Percentiles rank a stretch among this genome's conserved stretches.
phyloP scores from a whole-genome alignment of 2,797 vertebrate species.

The Schizothorax lantsangensis region DNA sequence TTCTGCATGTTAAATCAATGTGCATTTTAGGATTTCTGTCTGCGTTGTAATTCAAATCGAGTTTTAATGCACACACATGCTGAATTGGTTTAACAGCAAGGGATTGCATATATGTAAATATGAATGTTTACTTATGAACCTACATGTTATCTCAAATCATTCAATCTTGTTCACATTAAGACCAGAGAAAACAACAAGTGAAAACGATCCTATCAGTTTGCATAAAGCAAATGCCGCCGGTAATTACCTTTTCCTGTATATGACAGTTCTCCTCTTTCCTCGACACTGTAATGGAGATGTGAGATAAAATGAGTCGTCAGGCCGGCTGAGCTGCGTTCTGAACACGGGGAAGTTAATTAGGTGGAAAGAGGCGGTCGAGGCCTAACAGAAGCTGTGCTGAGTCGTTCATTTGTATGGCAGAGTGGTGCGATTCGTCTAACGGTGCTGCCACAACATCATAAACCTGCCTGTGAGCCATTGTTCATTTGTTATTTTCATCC shows the following conservation, averaged over 20 bases:
- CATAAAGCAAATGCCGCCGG: conserved; percentile 60
- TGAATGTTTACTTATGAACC: neutral
- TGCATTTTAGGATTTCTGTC: neutral
- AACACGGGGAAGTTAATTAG: conserved; percentile 80
- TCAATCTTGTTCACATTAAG: neutral
- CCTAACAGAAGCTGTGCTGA: conserved; percentile 72
- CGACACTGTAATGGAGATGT: conserved; percentile 70
- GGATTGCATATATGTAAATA: too few species aligned
- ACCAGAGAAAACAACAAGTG: neutral
- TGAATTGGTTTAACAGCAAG: neutral
- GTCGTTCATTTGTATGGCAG: conserved; percentile 83
- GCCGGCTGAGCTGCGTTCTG: conserved; percentile 72
- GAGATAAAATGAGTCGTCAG: conserved; percentile 75
- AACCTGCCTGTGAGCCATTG: neutral
- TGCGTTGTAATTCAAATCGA: too few species aligned
- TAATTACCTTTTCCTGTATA: conserved; percentile 50
- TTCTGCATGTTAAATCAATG: neutral
- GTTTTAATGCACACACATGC: neutral
- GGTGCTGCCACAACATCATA: conserved; percentile 63
- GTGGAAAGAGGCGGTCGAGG: conserved; percentile 79
- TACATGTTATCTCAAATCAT: neutral
- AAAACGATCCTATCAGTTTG: conserved; percentile 40
- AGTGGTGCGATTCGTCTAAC: conserved; percentile 72
- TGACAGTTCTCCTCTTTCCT: conserved; percentile 50
- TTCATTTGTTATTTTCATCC: neutral